Evolutionary conservation across 1,140 invertebrate genomes (phyloP), one percentile per base, ranked within the genome.

Genomic region (Drosophila ohnishii): DNA sequence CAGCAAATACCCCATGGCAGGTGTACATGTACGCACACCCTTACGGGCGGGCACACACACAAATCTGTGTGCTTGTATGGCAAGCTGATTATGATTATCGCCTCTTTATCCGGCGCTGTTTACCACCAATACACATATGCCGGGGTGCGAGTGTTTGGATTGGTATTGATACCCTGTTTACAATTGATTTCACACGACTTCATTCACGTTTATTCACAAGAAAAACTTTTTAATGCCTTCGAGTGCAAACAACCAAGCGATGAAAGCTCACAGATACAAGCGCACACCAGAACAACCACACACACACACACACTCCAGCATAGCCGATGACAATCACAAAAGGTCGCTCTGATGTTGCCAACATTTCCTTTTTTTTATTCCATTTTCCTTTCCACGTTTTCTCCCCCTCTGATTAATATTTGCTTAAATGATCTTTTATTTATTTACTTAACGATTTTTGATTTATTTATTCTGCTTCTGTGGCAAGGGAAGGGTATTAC

Each of bases 171-270:
- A 75, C 77, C 61, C 76, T 88, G 80, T 84, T 88, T 84, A 77
- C 80, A 80, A 88, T 84, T 84, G 76, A 88, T 80, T 84, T 84
- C 84, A 80, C 77, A 80, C 80, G 85, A 84, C 77, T 88, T 88
- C 74, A 65, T 80, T 80, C 77, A 78, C 78, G 60, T 84, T 88
- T 71, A 84, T 87, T 78, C 76, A 78, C 76, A 78, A 61, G 65
- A 79, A 73, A 87, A 88, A 80, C 73, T 84, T 88, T 88, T 88
- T 78, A 87, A 84, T 83, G 84, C 84, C 84, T 83, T 69, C 57
- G 53, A 83, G 73, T 69, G 74, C 84, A 80, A 88, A 80, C 80
- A 88, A 83, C 10, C 75, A 57, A 78, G 42, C 75, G 75, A 72
- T 72, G 69, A 70, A 78, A 66, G 48, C 82, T 55, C 65, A 53